Evolutionary conservation across 2,888 invertebrate genomes (phyloP).

Genomic region (Dimorphilus gyrociliatus): DNA sequence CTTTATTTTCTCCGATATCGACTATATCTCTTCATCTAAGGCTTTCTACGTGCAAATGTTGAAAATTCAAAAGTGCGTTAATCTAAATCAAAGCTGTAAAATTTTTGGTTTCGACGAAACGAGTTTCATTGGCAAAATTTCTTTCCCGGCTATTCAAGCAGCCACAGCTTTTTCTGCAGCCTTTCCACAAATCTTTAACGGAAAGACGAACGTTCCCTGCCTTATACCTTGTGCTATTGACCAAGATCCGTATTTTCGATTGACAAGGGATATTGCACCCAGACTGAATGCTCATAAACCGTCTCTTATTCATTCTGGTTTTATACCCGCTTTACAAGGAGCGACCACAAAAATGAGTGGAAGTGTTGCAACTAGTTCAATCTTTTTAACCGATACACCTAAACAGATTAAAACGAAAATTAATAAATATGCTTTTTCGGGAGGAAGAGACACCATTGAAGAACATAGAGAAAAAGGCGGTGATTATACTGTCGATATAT

Average conservation of each 20-base stretch:
- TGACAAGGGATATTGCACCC: slow-evolving; percentile 96
- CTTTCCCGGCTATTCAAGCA: slow-evolving; percentile 89
- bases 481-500: slow-evolving; percentile 86
- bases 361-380: slow-evolving; percentile 77
- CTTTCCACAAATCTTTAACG: slow-evolving; percentile 62
- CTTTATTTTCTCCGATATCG: slow-evolving; percentile 86
- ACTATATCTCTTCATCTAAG: slow-evolving; percentile 74
- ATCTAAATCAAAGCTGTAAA: slow-evolving; percentile 90
- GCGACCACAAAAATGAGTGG: slow-evolving; percentile 97
- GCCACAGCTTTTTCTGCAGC: slow-evolving; percentile 59
- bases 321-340: slow-evolving; percentile 87
- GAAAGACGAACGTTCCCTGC: slow-evolving; percentile 57
- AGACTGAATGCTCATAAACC: slow-evolving; percentile 72
- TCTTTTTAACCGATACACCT: slow-evolving; percentile 82
- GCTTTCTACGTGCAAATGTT: slow-evolving; percentile 85
- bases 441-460: slow-evolving; percentile 78
- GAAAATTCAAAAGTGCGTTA: slow-evolving; percentile 78
- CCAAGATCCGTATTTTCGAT: slow-evolving; percentile 98
- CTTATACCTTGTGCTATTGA: slow-evolving; percentile 97
- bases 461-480: slow-evolving; percentile 75
- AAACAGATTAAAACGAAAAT: slow-evolving; percentile 92
- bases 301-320: slow-evolving; percentile 64
- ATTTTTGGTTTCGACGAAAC: slow-evolving; percentile 96
- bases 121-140: slow-evolving; percentile 87
- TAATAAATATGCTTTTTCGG: slow-evolving; percentile 89